Evolutionary conservation across 2,113 vertebrate species (phyloP).

Genomic region (Trogon surrucura): DNA sequence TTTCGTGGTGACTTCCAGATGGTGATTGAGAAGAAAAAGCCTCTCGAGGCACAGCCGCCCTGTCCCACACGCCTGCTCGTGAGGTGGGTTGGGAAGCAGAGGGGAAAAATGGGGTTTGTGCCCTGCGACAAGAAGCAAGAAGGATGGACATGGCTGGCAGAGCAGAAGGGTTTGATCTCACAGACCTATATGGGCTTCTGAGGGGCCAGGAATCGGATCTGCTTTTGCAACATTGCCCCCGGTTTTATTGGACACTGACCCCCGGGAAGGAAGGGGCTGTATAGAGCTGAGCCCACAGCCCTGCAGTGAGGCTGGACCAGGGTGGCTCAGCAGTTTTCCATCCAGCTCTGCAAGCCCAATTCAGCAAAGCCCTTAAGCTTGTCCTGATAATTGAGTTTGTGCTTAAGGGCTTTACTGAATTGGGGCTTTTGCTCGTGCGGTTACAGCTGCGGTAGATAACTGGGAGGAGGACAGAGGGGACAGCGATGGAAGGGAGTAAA

Average conservation of each 20-base stretch:
- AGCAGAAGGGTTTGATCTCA: background rate
- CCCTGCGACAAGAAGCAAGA: background rate
- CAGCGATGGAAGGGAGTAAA: fast-evolving
- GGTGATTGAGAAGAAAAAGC: constrained; percentile 17
- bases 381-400: background rate
- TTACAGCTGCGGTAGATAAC: background rate
- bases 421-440: background rate
- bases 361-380: background rate
- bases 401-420: background rate
- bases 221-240: background rate
- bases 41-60: background rate
- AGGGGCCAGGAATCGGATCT: background rate
- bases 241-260: background rate
- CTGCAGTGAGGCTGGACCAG: fast-evolving
- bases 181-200: background rate
- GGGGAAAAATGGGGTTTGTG: background rate
- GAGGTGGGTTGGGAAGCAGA: background rate
- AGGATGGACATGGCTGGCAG: background rate
- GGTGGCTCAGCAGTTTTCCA: background rate
- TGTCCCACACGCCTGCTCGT: background rate
- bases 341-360: background rate
- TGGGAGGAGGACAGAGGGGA: background rate
- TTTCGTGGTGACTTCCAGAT: constrained; percentile 71
- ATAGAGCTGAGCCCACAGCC: fast-evolving
- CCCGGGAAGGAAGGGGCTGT: background rate